Percentiles rank a stretch among this genome's conserved stretches.
phyloP scores from a whole-genome alignment of 2,113 vertebrate species.

The Tor tambroides region DNA sequence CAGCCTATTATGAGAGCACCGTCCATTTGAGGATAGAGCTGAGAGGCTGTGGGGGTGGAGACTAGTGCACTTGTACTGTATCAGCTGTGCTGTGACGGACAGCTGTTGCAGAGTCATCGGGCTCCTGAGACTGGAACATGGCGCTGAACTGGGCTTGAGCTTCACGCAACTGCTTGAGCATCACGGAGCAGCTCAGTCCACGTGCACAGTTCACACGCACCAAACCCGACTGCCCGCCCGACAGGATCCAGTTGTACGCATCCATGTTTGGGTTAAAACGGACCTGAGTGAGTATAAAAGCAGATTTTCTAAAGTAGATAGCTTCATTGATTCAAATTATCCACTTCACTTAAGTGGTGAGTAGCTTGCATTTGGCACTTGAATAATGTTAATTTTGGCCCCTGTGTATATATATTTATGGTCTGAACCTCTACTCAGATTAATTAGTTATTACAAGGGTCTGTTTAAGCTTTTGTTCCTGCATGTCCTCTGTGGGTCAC shows the following conservation, averaged over 20 bases:
- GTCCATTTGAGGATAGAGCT: not conserved
- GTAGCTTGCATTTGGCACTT: not conserved
- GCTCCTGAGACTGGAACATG: constrained; percentile 62
- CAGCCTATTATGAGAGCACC: not conserved
- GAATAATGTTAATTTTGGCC: not conserved
- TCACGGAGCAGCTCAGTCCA: constrained; percentile 70
- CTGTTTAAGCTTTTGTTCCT: constrained; percentile 14
- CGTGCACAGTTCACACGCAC: constrained; percentile 84
- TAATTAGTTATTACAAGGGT: constrained; percentile 16
- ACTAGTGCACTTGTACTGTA: constrained; percentile 55
- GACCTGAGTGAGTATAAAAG: constrained; percentile 74
- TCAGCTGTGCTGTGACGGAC: constrained; percentile 41
- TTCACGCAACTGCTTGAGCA: constrained; percentile 70
- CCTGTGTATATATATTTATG: not conserved
- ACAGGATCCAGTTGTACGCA: constrained; percentile 83
- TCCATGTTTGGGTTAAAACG: constrained; percentile 92
- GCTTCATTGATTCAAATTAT: not conserved
- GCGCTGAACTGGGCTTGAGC: constrained; percentile 74
- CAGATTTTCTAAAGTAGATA: not conserved
- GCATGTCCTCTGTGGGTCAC: constrained; percentile 12
- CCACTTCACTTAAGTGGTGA: not conserved
- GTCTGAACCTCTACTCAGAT: not conserved
- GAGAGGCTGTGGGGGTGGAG: not conserved
- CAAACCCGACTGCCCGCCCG: constrained; percentile 86
- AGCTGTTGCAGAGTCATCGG: not conserved